Percentiles rank a stretch among this genome's conserved stretches.
These are phyloP conservation scores for Tipula unca DNA, from an alignment of 2,888 invertebrate genomes.

Conservation along the genomic window DNA sequence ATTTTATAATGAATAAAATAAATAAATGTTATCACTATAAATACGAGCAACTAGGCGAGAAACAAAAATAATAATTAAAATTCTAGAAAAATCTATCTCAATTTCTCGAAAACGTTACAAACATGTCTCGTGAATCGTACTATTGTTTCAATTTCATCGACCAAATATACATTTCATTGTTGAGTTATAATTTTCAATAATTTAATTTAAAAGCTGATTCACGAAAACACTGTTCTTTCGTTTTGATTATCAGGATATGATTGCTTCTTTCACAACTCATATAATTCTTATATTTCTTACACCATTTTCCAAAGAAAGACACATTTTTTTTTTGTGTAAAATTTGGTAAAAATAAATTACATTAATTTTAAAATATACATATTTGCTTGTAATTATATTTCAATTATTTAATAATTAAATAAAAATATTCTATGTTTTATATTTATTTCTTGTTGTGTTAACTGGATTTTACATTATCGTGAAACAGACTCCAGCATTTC, in stretches of 20 bases:
- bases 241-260: neutral
- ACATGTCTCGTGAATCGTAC: neutral
- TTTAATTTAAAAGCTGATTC: neutral
- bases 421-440: neutral
- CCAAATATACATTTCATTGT: neutral
- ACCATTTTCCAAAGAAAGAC: constrained; percentile 4
- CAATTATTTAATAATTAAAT: neutral
- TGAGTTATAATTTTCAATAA: neutral
- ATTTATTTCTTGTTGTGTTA: neutral
- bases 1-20: neutral
- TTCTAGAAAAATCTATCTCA: neutral
- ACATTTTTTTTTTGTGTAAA: neutral
- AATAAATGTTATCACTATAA: neutral
- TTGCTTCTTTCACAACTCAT: neutral
- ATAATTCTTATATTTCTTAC: neutral
- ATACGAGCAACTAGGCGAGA: neutral
- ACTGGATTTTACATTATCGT: constrained; percentile 26
- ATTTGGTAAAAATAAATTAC: neutral
- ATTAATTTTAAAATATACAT: neutral
- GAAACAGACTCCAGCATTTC: constrained; percentile 81
- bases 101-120: neutral
- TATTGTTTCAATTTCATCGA: neutral
- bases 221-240: neutral
- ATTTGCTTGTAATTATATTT: neutral
- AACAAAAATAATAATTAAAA: neutral